A percentile compares a stretch with the other conserved stretches of the same genome.
Conservation (phyloP, 2,797 vertebrate genomes). For the Enteromius fasciolatus region DNA sequence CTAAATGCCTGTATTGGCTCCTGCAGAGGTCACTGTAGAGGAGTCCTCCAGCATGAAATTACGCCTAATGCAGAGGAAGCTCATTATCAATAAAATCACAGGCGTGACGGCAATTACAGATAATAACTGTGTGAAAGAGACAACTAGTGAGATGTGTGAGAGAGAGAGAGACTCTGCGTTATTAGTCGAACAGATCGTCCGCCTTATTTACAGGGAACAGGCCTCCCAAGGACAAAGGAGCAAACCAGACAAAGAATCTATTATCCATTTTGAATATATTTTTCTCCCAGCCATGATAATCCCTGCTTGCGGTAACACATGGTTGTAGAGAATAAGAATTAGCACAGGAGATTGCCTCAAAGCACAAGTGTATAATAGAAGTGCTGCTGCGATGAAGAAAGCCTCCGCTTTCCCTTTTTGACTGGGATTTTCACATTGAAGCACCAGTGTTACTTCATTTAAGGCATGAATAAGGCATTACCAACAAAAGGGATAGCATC, state of each 20-base stretch:
- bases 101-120: slow-evolving; percentile 81
- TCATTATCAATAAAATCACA: slow-evolving; percentile 84
- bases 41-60: slow-evolving; percentile 80
- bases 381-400: slow-evolving; percentile 58
- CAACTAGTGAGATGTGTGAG: slow-evolving; percentile 67
- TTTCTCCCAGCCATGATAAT: slow-evolving; percentile 68
- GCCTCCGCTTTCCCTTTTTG: slow-evolving; percentile 53
- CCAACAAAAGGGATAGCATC: slow-evolving; percentile 59
- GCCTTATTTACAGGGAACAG: slow-evolving; percentile 71
- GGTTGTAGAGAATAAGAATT: slow-evolving; percentile 56
- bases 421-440: slow-evolving; percentile 63
- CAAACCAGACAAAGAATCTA: slow-evolving; percentile 75
- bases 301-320: slow-evolving; percentile 56
- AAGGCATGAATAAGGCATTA: slow-evolving; percentile 62
- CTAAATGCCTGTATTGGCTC: slow-evolving; percentile 76
- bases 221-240: slow-evolving; percentile 76
- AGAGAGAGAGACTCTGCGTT: slow-evolving; percentile 49
- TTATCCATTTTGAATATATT: slow-evolving; percentile 65
- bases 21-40: slow-evolving; percentile 74
- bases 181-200: slow-evolving; percentile 66
- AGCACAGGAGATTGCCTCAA: slow-evolving; percentile 57
- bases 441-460: slow-evolving; percentile 66
- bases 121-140: slow-evolving; percentile 78
- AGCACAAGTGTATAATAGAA: slow-evolving; percentile 63
- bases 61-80: slow-evolving; percentile 77